Conservation (phyloP, 2,888 invertebrate genomes). For the Heliconius cydno region DNA sequence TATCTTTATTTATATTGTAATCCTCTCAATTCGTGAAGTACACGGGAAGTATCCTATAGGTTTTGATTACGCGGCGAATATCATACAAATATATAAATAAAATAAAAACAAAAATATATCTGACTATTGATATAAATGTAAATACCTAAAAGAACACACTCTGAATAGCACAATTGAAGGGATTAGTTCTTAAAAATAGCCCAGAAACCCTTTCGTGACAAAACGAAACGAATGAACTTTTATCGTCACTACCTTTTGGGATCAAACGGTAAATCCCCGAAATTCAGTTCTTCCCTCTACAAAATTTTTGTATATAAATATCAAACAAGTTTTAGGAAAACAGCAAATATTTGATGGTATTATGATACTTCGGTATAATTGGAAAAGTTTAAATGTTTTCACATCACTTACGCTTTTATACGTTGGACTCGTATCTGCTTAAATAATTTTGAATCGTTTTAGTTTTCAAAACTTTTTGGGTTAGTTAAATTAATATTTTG, state of each 20-base stretch:
- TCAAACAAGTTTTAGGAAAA: slow-evolving; percentile 7
- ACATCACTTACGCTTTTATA: neutral
- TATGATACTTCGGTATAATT: slow-evolving; percentile 8
- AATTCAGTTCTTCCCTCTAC: neutral
- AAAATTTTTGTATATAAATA: neutral
- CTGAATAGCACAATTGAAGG: slow-evolving; percentile 4
- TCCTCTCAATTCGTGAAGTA: too few relatives aligned
- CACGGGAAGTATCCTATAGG: too few relatives aligned
- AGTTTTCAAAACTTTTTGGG: neutral
- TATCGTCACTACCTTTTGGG: slow-evolving; percentile 9
- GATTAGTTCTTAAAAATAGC: slow-evolving; percentile 23
- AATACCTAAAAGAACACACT: neutral
- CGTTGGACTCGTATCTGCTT: neutral
- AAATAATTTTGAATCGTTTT: neutral
- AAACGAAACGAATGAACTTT: slow-evolving; percentile 16
- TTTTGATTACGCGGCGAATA: too few relatives aligned
- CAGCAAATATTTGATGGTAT: neutral
- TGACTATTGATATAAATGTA: neutral
- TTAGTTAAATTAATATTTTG: neutral
- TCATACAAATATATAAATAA: too few relatives aligned
- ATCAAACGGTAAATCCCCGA: slow-evolving; percentile 23
- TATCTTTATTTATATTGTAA: too few relatives aligned
- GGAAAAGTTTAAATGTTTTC: slow-evolving; percentile 11
- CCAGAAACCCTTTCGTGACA: slow-evolving; percentile 22
- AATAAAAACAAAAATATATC: neutral